phyloP scores from a whole-genome alignment of 2,797 vertebrate species.

The Diplodus puntazzo region DNA sequence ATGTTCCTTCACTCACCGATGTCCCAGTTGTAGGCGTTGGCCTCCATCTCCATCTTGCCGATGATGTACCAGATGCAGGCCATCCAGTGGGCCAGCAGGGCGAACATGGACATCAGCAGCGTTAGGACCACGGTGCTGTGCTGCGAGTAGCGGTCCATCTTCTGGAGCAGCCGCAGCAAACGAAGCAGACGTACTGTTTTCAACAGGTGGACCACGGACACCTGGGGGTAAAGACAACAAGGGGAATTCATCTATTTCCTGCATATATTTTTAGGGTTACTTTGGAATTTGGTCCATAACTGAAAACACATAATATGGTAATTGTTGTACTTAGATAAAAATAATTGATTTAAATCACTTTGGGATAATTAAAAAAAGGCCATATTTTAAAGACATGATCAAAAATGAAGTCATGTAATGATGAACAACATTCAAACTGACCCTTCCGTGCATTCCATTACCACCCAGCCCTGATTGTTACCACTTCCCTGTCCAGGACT shows the following conservation, averaged over 20 bases:
- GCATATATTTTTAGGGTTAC: not conserved
- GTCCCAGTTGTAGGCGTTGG: conserved; percentile 94
- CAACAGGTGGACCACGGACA: conserved; percentile 96
- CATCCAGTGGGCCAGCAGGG: conserved; percentile 97
- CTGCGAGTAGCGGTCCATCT: conserved; percentile 97
- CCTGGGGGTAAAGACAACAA: conserved; percentile 78
- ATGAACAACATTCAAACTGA: too few species aligned
- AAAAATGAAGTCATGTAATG: too few species aligned
- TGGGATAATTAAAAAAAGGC: too few species aligned
- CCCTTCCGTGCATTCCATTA: not conserved
- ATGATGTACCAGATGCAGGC: conserved; percentile 97
- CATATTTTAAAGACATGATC: too few species aligned
- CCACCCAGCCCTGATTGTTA: not conserved
- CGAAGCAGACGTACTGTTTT: conserved; percentile 96
- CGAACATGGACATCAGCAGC: conserved; percentile 98
- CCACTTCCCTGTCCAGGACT: not conserved
- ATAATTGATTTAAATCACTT: too few species aligned
- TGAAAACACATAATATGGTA: too few species aligned
- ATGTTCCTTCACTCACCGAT: conserved; percentile 88
- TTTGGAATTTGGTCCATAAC: too few species aligned
- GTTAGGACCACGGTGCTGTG: conserved; percentile 97
- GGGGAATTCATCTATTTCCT: not conserved
- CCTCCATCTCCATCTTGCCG: conserved; percentile 97
- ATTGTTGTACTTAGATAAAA: too few species aligned
- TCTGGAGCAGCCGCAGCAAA: conserved; percentile 95